Evolutionary conservation across 2,797 vertebrate genomes (phyloP).

Genomic region (Chrosomus eos): DNA sequence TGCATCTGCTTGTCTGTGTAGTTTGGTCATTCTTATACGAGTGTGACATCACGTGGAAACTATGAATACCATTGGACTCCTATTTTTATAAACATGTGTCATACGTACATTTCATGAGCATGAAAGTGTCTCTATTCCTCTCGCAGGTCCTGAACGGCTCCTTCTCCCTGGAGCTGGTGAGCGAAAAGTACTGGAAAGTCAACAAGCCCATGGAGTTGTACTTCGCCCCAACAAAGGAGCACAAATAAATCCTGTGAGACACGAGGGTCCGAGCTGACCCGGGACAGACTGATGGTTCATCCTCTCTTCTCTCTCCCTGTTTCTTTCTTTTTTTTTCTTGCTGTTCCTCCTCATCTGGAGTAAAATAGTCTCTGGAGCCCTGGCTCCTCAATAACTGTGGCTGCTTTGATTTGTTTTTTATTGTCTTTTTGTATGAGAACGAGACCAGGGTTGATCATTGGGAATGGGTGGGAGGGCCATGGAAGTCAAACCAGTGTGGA

Average conservation of each 20-base stretch:
- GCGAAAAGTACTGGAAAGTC: constrained; percentile 99
- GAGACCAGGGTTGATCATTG: constrained; percentile 31
- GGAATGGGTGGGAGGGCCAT: constrained; percentile 34
- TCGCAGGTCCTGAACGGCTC: constrained; percentile 95
- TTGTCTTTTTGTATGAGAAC: constrained; percentile 56
- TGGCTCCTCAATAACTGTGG: constrained; percentile 56
- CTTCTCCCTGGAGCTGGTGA: constrained; percentile 97
- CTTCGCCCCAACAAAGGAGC: constrained; percentile 97
- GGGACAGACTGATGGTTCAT: constrained; percentile 55
- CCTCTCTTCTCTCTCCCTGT: constrained; percentile 23
- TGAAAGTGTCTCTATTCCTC: constrained; percentile 36
- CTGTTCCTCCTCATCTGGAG: constrained; percentile 43
- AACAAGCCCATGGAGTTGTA: constrained; percentile 99
- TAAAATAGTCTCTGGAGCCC: constrained; percentile 43
- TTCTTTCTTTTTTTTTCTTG: constrained; percentile 38
- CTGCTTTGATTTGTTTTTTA: constrained; percentile 52
- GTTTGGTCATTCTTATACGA: neutral
- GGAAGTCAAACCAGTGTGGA: constrained; percentile 49
- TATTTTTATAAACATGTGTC: constrained; percentile 22
- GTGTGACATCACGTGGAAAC: neutral
- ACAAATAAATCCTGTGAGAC: constrained; percentile 83
- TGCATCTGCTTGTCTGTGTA: neutral
- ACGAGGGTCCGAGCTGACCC: constrained; percentile 47
- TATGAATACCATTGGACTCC: neutral
- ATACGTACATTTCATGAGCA: neutral